Evolutionary conservation across 2,113 vertebrate genomes (phyloP), one percentile per base, ranked within the genome.

Genomic region (Coracopsis vasa): DNA sequence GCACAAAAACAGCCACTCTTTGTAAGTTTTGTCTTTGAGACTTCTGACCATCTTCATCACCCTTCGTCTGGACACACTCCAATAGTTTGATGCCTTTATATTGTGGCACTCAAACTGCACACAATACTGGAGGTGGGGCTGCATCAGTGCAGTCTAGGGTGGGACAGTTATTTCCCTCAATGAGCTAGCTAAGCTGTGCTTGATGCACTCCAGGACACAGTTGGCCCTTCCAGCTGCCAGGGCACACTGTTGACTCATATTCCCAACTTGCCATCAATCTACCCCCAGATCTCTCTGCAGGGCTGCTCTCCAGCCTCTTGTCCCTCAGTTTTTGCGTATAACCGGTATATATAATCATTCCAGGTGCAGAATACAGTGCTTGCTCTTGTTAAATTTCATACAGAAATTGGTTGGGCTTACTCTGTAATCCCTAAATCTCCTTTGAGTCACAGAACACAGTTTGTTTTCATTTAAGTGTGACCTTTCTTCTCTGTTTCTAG

Each of bases 11-110:
- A 65, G 16, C 23, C 1, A 1, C 29, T 48, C 16, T 25, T 45
- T 1, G 0, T 11, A 70, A 79, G 15, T 28, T 41, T 62, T 69
- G 53, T 2, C 7, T 48, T 71, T 0, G 3, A 71, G 28, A 20
- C 6, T 16, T 88, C 44, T 54, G 45, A 39, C 28, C 23, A 37
- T 35, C 39, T 44, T 61, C 4, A 18, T 61, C 4, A 4, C 9
- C 27, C 18, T 70, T 70, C 64, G 27, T 70, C 39, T 51, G 37
- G 54, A 62, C 18, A 19, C 12, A 18, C 39, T 29, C 16, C 39
- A 24, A 41, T 20, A 64, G 19, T 39, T 33, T 39, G 23, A 47
- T 16, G 12, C 27, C 27, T 5, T 56, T 35, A 42, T 9, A 37
- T 5, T 51, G 39, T 33, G 9, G 7, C 2, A 3, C 23, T 27